These are phyloP conservation scores for Lonchura striata DNA, from an alignment of 2,113 vertebrate genomes.

Conservation along the genomic window DNA sequence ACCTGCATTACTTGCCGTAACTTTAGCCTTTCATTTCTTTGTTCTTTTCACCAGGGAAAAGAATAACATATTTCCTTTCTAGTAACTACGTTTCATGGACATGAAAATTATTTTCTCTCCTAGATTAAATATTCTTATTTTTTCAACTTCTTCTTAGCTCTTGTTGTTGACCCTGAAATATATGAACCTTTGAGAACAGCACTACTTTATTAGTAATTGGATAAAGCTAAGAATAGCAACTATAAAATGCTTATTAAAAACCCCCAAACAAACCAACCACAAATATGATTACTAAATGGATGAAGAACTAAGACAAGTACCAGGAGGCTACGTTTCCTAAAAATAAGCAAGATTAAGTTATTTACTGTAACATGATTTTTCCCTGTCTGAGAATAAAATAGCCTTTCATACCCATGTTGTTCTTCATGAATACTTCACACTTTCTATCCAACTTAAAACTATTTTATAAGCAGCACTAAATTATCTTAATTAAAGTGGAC, in stretches of 20 bases:
- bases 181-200: not conserved
- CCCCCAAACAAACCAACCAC: not conserved
- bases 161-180: not conserved
- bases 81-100: not conserved
- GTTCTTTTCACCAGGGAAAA: slow-evolving; percentile 36
- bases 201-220: not conserved
- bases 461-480: not conserved
- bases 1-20: not conserved
- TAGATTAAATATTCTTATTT: not conserved
- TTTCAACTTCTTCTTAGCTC: not conserved
- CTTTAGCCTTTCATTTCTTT: slow-evolving; percentile 41
- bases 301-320: not conserved
- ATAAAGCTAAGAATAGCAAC: not conserved
- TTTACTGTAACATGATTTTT: not conserved
- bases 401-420: not conserved
- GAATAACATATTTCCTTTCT: not conserved
- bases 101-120: not conserved
- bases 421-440: not conserved
- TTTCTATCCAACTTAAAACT: not conserved
- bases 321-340: not conserved
- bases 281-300: not conserved
- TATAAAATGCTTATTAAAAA: not conserved
- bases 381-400: not conserved
- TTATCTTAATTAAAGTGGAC: not conserved
- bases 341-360: not conserved